Conservation (phyloP, 2,888 invertebrate species). For the Agrotis puta region DNA sequence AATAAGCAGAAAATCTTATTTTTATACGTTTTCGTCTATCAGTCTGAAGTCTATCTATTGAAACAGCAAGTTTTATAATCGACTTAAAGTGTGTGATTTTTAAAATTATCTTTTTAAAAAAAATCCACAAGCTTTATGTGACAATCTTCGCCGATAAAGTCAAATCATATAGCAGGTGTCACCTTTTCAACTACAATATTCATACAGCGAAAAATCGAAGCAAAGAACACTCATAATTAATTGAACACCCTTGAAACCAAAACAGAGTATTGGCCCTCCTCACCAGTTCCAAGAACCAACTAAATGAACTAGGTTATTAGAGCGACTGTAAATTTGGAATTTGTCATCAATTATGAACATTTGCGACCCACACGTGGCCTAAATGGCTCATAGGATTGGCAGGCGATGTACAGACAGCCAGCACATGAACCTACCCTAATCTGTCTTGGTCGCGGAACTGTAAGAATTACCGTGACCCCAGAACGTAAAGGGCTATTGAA, state of each 20-base stretch:
- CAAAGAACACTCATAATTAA: neutral
- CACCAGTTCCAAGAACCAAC: constrained; percentile 20
- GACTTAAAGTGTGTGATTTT: no score
- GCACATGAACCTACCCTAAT: no score
- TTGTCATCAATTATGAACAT: constrained; percentile 35
- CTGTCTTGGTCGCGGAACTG: no score
- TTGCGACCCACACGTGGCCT: constrained; percentile 10
- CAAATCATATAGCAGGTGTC: no score
- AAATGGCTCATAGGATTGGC: neutral
- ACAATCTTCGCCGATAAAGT: no score
- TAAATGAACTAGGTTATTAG: constrained; percentile 35
- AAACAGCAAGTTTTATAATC: no score
- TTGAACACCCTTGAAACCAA: neutral
- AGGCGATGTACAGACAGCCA: neutral
- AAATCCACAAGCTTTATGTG: no score
- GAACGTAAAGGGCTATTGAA: no score
- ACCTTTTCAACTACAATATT: no score
- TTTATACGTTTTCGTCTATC: neutral
- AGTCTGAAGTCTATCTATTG: no score
- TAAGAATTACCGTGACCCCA: no score
- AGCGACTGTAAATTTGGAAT: constrained; percentile 21
- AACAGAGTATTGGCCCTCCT: neutral
- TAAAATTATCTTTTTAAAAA: no score
- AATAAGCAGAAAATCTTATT: neutral
- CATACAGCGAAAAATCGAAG: neutral